These are phyloP conservation scores for Harmothoe impar DNA, from an alignment of 2,888 invertebrate genomes.

Conservation along the genomic window DNA sequence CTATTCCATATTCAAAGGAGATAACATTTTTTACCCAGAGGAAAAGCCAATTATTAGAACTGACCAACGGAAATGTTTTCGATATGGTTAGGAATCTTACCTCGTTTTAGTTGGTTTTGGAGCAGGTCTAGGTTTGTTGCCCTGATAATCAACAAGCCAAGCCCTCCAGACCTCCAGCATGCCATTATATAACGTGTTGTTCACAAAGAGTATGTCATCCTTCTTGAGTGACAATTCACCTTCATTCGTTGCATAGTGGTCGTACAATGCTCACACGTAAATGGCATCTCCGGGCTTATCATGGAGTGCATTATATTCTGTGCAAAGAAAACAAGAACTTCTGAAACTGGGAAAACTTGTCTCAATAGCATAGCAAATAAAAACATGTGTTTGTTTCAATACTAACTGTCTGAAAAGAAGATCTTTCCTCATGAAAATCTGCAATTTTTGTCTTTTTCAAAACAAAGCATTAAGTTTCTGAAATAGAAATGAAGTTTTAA, in stretches of 20 bases:
- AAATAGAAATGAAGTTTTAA: too few species aligned
- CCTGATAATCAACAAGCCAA: constrained; percentile 97
- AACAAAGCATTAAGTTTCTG: too few species aligned
- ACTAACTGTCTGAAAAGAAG: too few species aligned
- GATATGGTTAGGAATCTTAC: too few species aligned
- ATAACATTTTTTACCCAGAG: too few species aligned
- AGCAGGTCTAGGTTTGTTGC: constrained; percentile 90
- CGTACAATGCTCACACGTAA: constrained; percentile 95
- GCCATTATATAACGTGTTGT: constrained; percentile 97
- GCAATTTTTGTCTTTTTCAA: background rate
- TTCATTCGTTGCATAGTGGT: constrained; percentile 87
- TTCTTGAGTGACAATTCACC: constrained; percentile 93
- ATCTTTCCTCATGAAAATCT: background rate
- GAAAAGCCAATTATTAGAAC: too few species aligned
- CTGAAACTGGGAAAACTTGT: background rate
- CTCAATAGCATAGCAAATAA: too few species aligned
- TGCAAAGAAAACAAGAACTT: constrained; percentile 62
- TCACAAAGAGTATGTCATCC: constrained; percentile 96
- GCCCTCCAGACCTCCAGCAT: constrained; percentile 85
- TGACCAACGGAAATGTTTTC: too few species aligned
- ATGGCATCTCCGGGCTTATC: constrained; percentile 97
- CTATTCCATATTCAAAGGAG: too few species aligned
- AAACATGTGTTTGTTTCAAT: too few species aligned
- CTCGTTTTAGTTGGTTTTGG: constrained; percentile 98
- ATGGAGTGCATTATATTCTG: constrained; percentile 93